A percentile compares a stretch with the other conserved stretches of the same genome.
Conservation (phyloP, 2,797 vertebrate species). For the Scyliorhinus canicula region DNA sequence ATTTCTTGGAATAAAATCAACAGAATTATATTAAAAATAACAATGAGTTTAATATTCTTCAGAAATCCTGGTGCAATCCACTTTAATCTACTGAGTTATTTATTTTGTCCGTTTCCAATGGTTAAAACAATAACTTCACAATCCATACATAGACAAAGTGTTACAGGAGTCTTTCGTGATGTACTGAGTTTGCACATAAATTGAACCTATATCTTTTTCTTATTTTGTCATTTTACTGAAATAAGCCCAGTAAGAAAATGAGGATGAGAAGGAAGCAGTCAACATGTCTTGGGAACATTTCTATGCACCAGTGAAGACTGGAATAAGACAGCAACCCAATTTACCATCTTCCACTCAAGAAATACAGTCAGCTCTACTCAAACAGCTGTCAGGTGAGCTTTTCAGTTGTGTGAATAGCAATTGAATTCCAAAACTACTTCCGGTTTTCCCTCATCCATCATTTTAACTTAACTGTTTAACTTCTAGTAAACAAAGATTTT, state of each 20-base stretch:
- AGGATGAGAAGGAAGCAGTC: background rate
- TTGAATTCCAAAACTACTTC: slow-evolving; percentile 6
- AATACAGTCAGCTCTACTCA: background rate
- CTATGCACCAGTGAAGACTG: background rate
- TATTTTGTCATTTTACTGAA: background rate
- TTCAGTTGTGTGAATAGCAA: background rate
- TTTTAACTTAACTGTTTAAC: slow-evolving; percentile 12
- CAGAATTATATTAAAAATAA: background rate
- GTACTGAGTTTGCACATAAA: background rate
- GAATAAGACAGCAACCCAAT: background rate
- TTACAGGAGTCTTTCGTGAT: background rate
- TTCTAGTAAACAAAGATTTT: background rate
- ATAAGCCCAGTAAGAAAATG: background rate
- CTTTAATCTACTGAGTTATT: background rate
- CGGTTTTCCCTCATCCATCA: background rate
- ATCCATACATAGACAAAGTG: background rate
- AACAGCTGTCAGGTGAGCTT: background rate
- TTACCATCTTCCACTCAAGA: background rate
- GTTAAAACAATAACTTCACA: background rate
- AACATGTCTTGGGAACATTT: background rate
- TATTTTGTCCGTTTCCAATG: background rate
- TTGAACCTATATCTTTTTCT: background rate
- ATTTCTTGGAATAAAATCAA: background rate
- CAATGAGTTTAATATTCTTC: background rate
- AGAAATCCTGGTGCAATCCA: background rate